Base-by-base conservation (phyloP, 2,888 invertebrate species). In the Drosophila kambysellisi region DNA sequence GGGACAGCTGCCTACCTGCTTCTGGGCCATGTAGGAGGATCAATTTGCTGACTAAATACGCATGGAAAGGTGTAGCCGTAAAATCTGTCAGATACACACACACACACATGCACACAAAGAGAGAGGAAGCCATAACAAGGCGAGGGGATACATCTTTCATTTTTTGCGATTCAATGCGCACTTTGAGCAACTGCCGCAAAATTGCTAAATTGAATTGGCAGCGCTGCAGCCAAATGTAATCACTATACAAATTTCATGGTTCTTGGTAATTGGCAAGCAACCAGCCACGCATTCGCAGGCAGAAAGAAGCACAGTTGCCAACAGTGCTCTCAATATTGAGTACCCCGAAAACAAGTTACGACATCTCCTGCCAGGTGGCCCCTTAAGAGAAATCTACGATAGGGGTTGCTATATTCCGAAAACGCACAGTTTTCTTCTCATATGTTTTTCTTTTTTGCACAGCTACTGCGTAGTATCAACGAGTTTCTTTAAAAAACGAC, bases 11-110 rank as follows among this genome's bases (percentile, higher is more conserved):
- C 61, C 82, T 86, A 86, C 86, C 86, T 86, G 86, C 81, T 76
- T 48, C 41, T 58, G 54, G 65, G 51, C 41, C 62, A 69, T 74
- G 89, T 77, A 89, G 87, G 85, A 88, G 89, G 89, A 89, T 87
- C 89, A 85, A 87, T 87, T 87, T 89, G 89, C 87, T 80, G 85
- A 76, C 87, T 89, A 87, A 87, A 87, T 89, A 89, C 88, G 72
- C 72, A 79, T 67, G 65, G 61, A 89, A 83, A 87, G 87, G 89
- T 87, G 89, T 89, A 89, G 75, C 89, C 80, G 74, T 80, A 83
- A 89, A 87, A 87, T 89, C 83, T 81, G 61, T 74, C 79, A 66
- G 77, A 81, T 70, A 79, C 76, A 73, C 43, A 54, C 50, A 66
- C 43, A 62, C 43, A 54, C 41, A 43, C 56, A 33, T 53, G 37